Base-by-base conservation (phyloP, 2,888 invertebrate species). In the Agonopterix arenella region DNA sequence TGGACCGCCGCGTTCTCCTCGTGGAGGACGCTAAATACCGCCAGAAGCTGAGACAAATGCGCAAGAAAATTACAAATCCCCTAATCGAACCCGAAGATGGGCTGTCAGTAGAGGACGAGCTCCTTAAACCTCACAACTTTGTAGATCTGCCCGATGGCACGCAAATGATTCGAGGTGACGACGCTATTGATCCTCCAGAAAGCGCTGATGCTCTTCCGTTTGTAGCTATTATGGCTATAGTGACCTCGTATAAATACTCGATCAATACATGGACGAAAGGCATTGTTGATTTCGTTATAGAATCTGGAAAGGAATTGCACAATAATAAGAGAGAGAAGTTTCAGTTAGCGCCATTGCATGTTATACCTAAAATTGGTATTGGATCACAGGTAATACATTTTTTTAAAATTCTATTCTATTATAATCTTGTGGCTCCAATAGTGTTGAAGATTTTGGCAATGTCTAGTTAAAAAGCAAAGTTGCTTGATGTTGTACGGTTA, bases 341-440 rank as follows among this genome's bases (percentile, higher is more conserved):
- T 56, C 83, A 85, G 56, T 64, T 89, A 55, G 89, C 91, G 5
- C 89, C 92, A 0, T 80, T 90, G 45, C 86, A 92, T 61, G 83
- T 91, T 46, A 88, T 93, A 59, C 93, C 93, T 0, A 91, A 90
- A 62, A 89, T 93, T 52, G 80, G 84, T 40, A 81, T 93, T 52
- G 93, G 93, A 36, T 80, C 83, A 55, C 90, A 88, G 60, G 89
- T 88, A 54, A 47, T 40, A 1, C 1, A 5, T 4, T 40, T 7
- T 18, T 18, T 18, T 18, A 2, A n/a, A n/a, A 18, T 18, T 18
- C 18, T 28, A 28, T 28, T 28, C 28, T 28, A 28, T 28, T 28
- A 2, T 5, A 28, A 28, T 28, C 28, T 28, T 28, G 7, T 28
- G 28, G 1, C 28, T 28, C 28, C 18, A 18, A n/a, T n/a, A n/a